A percentile compares a stretch with the other conserved stretches of the same genome.
Conservation (phyloP, 1,140 invertebrate genomes). For the Diachasma alloeum region DNA sequence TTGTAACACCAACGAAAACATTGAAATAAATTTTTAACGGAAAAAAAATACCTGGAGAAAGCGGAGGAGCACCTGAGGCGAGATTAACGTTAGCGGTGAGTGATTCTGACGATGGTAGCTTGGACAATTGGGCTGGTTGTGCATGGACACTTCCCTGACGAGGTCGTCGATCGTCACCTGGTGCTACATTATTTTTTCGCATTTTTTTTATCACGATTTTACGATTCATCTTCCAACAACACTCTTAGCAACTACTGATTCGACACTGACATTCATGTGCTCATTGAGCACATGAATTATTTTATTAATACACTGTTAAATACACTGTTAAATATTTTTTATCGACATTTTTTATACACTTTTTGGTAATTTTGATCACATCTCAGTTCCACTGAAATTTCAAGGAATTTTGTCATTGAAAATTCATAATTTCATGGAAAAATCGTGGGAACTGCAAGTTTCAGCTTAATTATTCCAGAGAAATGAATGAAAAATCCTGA, state of each 20-base stretch:
- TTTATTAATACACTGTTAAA: too few relatives aligned
- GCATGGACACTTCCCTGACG: conserved; percentile 58
- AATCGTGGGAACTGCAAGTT: too few relatives aligned
- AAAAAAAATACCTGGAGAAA: conserved; percentile 58
- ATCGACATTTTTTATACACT: too few relatives aligned
- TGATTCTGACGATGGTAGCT: conserved; percentile 62
- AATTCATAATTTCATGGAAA: too few relatives aligned
- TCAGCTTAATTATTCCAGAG: too few relatives aligned
- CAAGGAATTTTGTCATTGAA: too few relatives aligned
- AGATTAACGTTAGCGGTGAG: conserved; percentile 53
- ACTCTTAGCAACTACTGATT: not conserved
- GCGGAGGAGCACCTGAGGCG: conserved; percentile 48
- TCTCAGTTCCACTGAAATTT: too few relatives aligned
- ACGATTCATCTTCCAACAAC: not conserved
- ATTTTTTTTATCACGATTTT: conserved; percentile 21
- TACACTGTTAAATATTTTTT: too few relatives aligned
- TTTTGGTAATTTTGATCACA: too few relatives aligned
- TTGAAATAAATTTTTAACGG: conserved; percentile 13
- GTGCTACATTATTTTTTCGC: conserved; percentile 47
- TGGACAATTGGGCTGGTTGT: conserved; percentile 54
- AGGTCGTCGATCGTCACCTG: conserved; percentile 55
- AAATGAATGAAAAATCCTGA: too few relatives aligned
- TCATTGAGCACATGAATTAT: too few relatives aligned
- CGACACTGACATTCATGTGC: not conserved
- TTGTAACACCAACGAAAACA: conserved; percentile 18